A percentile compares a stretch with the other conserved stretches of the same genome.
These are phyloP conservation scores for Dasypus novemcinctus DNA, from an alignment of 2,113 vertebrate genomes.

Conservation along the genomic window DNA sequence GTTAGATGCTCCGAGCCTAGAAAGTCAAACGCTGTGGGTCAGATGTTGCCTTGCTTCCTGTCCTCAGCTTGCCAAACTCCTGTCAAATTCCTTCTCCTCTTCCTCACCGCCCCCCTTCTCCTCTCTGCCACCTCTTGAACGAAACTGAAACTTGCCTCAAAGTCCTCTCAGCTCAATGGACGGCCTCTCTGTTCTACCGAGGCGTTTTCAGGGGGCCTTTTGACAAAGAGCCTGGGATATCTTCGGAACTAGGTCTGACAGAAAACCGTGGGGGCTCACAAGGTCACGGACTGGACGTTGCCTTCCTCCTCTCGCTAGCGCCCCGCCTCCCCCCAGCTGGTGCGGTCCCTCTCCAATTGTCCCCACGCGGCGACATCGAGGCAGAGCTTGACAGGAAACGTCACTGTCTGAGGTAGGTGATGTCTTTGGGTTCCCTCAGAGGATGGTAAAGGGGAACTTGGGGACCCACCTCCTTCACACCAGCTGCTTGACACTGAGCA, in stretches of 20 bases:
- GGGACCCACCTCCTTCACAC: not conserved
- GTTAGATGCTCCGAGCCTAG: constrained; percentile 53
- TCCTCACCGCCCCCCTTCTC: constrained; percentile 53
- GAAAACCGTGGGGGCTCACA: not conserved
- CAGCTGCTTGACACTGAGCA: not conserved
- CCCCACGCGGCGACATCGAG: not conserved
- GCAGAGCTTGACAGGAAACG: not conserved
- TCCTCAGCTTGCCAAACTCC: constrained; percentile 62
- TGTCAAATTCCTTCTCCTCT: constrained; percentile 67
- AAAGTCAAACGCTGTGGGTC: constrained; percentile 73
- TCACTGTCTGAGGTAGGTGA: not conserved
- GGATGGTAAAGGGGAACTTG: not conserved
- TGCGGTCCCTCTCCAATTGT: not conserved
- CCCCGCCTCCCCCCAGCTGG: not conserved
- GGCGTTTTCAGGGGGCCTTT: not conserved
- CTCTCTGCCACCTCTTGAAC: constrained; percentile 28
- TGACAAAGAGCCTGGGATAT: not conserved
- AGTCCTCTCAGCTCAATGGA: not conserved
- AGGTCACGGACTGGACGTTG: not conserved
- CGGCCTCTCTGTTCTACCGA: not conserved
- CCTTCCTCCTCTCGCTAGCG: not conserved
- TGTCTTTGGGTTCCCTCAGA: not conserved
- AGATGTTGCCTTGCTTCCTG: constrained; percentile 60
- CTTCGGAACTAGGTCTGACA: not conserved
- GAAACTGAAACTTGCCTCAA: not conserved